Conservation (phyloP, 64 coral and sea anemone species). For the Anthopleura sola region DNA sequence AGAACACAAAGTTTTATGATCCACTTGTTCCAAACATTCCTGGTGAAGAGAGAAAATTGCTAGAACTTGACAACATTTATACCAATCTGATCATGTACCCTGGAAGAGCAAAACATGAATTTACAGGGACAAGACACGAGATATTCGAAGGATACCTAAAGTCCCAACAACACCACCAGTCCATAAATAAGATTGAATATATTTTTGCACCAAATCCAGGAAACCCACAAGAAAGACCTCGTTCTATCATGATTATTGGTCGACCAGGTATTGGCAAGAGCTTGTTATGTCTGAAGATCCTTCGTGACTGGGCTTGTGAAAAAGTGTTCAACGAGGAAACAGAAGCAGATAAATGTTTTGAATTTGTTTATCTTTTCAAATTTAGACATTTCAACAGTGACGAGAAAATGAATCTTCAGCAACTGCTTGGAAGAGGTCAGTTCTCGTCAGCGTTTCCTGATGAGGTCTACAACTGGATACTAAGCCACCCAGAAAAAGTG, state of each 20-base stretch:
- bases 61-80: background rate
- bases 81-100: background rate
- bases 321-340: background rate
- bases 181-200: no score
- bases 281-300: no score
- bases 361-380: background rate
- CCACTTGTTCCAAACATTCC: no score
- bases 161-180: no score
- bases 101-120: background rate
- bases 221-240: background rate
- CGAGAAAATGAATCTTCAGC: background rate
- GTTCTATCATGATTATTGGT: background rate
- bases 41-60: background rate
- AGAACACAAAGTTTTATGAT: no score
- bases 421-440: background rate
- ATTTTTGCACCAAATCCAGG: background rate
- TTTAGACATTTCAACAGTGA: constrained; percentile 12
- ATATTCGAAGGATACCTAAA: no score
- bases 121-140: background rate
- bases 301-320: background rate
- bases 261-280: no score
- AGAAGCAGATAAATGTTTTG: background rate
- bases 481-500: no score
- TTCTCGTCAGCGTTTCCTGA: background rate
- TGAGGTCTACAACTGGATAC: background rate